Conservation (phyloP, 1,140 invertebrate genomes). For the Drosophila parabipectinata region DNA sequence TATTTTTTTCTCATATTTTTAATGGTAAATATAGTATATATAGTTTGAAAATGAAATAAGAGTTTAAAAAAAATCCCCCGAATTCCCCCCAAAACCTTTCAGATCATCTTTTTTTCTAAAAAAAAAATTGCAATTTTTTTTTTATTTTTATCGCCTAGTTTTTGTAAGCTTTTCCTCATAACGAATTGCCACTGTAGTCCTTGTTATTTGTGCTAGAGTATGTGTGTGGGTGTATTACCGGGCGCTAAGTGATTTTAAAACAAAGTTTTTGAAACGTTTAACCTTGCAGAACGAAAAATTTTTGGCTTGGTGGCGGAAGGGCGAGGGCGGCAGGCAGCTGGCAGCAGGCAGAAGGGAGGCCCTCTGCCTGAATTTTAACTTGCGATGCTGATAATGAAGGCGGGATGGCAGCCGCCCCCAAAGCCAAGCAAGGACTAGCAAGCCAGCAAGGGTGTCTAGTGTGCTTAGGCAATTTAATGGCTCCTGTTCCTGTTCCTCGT, state of each 20-base stretch:
- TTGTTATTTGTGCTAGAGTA: constrained; percentile 16
- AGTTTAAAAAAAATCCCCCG: too few relatives aligned
- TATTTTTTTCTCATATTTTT: too few relatives aligned
- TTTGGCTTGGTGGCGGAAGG: constrained; percentile 5
- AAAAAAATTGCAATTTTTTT: too few relatives aligned
- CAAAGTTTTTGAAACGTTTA: constrained; percentile 81
- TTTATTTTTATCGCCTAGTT: too few relatives aligned
- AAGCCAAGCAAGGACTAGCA: not conserved
- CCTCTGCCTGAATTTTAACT: constrained; percentile 71
- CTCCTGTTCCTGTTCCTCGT: constrained; percentile 26
- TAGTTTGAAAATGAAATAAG: too few relatives aligned
- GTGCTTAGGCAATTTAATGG: constrained; percentile 77
- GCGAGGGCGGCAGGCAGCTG: too few relatives aligned
- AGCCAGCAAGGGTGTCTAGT: constrained; percentile 53
- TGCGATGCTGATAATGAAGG: constrained; percentile 78
- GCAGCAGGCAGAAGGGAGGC: not conserved
- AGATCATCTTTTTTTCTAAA: too few relatives aligned
- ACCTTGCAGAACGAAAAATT: constrained; percentile 73
- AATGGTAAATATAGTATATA: too few relatives aligned
- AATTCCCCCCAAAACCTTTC: too few relatives aligned
- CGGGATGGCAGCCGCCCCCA: constrained; percentile 7
- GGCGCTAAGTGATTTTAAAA: constrained; percentile 79
- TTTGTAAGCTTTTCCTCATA: not conserved
- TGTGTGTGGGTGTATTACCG: constrained; percentile 25
- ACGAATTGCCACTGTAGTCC: constrained; percentile 8